Conservation (phyloP, 2,113 vertebrate genomes). For the Anguilla japonica region DNA sequence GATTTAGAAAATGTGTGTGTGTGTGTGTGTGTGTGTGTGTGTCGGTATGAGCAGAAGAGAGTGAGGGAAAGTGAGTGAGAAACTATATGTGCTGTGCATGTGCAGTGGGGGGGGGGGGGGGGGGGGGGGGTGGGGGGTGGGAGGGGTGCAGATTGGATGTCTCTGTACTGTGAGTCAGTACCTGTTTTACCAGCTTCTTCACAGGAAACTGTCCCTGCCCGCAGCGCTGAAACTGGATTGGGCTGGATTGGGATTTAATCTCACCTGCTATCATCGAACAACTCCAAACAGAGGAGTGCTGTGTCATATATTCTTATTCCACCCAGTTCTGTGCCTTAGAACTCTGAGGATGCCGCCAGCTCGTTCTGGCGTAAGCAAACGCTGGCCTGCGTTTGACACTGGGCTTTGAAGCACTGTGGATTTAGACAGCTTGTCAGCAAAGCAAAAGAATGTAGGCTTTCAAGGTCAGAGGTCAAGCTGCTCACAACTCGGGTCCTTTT, state of each 20-base stretch:
- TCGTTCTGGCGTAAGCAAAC: background rate
- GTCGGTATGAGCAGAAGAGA: background rate
- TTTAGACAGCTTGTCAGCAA: background rate
- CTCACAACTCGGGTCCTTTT: background rate
- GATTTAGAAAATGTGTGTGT: background rate
- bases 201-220: background rate
- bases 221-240: background rate
- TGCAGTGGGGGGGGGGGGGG: background rate
- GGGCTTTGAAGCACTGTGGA: background rate
- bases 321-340: background rate
- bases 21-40: background rate
- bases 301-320: background rate
- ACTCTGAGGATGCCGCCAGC: background rate
- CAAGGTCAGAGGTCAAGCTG: background rate
- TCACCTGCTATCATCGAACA: background rate
- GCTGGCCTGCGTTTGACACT: background rate
- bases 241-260: background rate
- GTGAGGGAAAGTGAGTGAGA: background rate
- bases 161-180: background rate
- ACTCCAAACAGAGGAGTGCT: background rate
- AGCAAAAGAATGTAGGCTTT: background rate
- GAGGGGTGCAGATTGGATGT: background rate
- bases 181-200: background rate
- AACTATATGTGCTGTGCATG: too few species aligned
- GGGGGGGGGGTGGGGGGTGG: background rate